A percentile compares a stretch with the other conserved stretches of the same genome.
These are phyloP conservation scores for Euzetes globulus DNA, from an alignment of 2,888 invertebrate species.

Conservation along the genomic window DNA sequence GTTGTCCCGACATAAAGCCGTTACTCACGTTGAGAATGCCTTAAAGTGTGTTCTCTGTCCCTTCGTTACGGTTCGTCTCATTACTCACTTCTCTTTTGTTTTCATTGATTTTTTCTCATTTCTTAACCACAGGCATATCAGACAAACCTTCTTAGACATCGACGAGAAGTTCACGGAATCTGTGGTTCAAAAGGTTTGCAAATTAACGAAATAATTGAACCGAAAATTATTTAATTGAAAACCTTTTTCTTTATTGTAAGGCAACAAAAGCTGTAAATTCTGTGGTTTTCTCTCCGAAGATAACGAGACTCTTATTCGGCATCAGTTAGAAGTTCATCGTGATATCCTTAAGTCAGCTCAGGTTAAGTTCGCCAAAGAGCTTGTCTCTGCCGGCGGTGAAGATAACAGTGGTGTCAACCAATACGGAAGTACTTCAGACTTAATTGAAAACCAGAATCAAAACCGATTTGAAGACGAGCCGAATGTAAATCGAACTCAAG, in stretches of 20 bases:
- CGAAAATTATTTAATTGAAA: not conserved
- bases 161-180: slow-evolving; percentile 41
- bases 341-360: slow-evolving; percentile 38
- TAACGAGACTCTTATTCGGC: slow-evolving; percentile 55
- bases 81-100: not conserved
- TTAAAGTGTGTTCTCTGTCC: slow-evolving; percentile 42
- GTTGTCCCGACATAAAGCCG: slow-evolving; percentile 33
- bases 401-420: not conserved
- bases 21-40: slow-evolving; percentile 34
- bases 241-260: not conserved
- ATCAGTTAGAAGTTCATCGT: slow-evolving; percentile 51
- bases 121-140: slow-evolving; percentile 38
- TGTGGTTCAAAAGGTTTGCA: slow-evolving; percentile 35
- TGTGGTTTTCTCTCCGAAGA: slow-evolving; percentile 56
- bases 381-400: slow-evolving; percentile 34
- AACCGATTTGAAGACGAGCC: not conserved
- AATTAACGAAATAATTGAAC: not conserved
- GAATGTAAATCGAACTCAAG: not conserved
- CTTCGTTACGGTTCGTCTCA: slow-evolving; percentile 39
- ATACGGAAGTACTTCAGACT: not conserved
- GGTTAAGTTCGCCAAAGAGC: slow-evolving; percentile 35
- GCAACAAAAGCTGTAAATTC: slow-evolving; percentile 48
- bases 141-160: slow-evolving; percentile 41
- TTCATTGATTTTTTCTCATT: slow-evolving; percentile 8
- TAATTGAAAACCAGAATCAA: not conserved